Evolutionary conservation across 2,888 invertebrate species (phyloP), one percentile per base, ranked within the genome.

Genomic region (Drosophila histrio): DNA sequence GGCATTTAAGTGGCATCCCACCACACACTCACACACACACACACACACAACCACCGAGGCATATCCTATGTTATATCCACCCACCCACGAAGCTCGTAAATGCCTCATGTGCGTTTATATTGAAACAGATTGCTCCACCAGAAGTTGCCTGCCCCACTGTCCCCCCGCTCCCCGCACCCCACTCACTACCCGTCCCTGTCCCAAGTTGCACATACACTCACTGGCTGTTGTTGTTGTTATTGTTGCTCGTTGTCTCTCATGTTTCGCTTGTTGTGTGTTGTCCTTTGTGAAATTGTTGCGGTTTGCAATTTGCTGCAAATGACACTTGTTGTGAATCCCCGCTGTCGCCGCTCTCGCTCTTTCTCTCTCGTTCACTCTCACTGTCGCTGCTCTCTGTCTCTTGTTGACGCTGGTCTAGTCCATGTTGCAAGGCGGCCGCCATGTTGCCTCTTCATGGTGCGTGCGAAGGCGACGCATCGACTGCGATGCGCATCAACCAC

Each of bases 91-190:
- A 62, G 71, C 71, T 77, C 87, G 84, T 87, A 85, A 84, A 87
- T 85, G 84, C 89, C 79, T 83, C 81, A 81, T 87, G 86, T 82
- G 81, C 80, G 73, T 79, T 89, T 90, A 90, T 90, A 91, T 91
- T 91, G 91, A 91, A 91, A 91, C 90, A 91, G 91, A 91, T 91
- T 91, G 91, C 88, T 83, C 68, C 71, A 72, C 71, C 79, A 81
- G 71, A 60, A 58, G 60, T 58, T 50, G 56, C 54, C 50, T 43
- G 47, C 22, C 15, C 36, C 15, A 7, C 22, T 9, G 44, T 24
- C 68, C 11, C 9, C 44, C 38, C 17, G 34, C 15, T 39, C 44
- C 43, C 17, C 21, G 8, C n/a, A 13, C 32, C 15, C 28, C 26
- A n/a, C 39, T 34, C 30, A 3, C 50, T 17, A 1, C 3, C 1